phyloP scores from a whole-genome alignment of 2,113 vertebrate genomes.

The Thalassoma bifasciatum region DNA sequence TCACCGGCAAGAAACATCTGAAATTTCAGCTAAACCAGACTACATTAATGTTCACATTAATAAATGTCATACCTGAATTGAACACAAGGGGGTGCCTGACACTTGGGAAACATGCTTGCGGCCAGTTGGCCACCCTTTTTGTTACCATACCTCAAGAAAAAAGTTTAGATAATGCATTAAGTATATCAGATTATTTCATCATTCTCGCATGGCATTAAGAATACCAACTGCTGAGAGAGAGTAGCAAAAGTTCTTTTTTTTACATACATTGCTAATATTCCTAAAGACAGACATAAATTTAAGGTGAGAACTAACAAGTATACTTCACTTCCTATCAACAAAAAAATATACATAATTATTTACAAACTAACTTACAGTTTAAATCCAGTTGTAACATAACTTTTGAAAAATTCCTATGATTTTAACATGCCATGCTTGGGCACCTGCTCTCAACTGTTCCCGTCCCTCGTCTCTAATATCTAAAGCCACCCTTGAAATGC shows the following conservation, averaged over 20 bases:
- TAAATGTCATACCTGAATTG: slow-evolving; percentile 31
- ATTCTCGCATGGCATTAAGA: not conserved
- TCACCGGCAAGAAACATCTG: no score
- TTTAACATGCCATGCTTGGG: not conserved
- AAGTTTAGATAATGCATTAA: not conserved
- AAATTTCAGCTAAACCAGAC: not conserved
- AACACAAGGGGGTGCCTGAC: slow-evolving; percentile 64
- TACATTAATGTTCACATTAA: not conserved
- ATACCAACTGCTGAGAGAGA: not conserved
- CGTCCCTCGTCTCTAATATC: not conserved
- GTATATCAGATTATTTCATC: not conserved
- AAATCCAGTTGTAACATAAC: not conserved
- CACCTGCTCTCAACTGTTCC: not conserved
- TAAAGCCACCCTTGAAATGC: not conserved
- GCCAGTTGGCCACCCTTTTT: not conserved
- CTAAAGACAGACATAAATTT: not conserved
- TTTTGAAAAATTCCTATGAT: not conserved
- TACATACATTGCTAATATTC: not conserved
- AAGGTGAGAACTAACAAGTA: not conserved
- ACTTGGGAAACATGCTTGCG: not conserved
- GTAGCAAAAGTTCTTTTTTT: not conserved
- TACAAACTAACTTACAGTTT: not conserved
- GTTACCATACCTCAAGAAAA: not conserved
- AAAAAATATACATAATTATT: not conserved
- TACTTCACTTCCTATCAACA: not conserved